phyloP scores from a whole-genome alignment of 2,888 invertebrate genomes.

The Caenorhabditis becei region DNA sequence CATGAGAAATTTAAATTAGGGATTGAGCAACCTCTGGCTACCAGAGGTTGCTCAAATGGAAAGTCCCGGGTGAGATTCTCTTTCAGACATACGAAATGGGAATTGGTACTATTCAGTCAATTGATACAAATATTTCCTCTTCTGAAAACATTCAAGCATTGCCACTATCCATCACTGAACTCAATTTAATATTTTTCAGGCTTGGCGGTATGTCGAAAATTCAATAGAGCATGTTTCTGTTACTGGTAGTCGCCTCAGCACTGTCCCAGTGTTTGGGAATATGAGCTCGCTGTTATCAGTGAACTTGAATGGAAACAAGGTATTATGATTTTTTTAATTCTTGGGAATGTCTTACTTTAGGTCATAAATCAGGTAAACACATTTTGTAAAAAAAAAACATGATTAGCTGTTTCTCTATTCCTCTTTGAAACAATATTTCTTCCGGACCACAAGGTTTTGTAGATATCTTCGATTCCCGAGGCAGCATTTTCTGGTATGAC shows the following conservation, averaged over 20 bases:
- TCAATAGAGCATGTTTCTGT: constrained; percentile 66
- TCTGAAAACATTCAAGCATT: constrained; percentile 18
- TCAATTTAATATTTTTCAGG: constrained; percentile 26
- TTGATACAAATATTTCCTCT: neutral
- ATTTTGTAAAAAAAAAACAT: too few relatives aligned
- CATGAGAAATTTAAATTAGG: too few relatives aligned
- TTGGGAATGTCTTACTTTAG: too few relatives aligned
- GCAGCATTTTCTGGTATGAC: constrained; percentile 35
- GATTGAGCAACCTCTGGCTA: too few relatives aligned
- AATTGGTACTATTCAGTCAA: too few relatives aligned
- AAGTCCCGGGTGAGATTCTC: too few relatives aligned
- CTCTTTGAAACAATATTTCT: neutral
- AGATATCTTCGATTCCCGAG: constrained; percentile 39
- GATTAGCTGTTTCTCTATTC: too few relatives aligned
- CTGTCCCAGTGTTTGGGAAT: constrained; percentile 71
- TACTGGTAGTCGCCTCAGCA: constrained; percentile 69
- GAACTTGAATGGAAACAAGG: constrained; percentile 70
- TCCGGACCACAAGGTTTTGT: neutral
- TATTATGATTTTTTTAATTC: too few relatives aligned
- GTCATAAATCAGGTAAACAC: too few relatives aligned
- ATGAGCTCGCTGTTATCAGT: constrained; percentile 63
- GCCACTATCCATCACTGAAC: neutral
- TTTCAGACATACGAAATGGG: too few relatives aligned
- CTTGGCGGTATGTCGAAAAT: constrained; percentile 43
- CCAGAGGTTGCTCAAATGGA: too few relatives aligned